phyloP scores from a whole-genome alignment of 2,113 vertebrate genomes.

The Oncorhynchus kisutch region DNA sequence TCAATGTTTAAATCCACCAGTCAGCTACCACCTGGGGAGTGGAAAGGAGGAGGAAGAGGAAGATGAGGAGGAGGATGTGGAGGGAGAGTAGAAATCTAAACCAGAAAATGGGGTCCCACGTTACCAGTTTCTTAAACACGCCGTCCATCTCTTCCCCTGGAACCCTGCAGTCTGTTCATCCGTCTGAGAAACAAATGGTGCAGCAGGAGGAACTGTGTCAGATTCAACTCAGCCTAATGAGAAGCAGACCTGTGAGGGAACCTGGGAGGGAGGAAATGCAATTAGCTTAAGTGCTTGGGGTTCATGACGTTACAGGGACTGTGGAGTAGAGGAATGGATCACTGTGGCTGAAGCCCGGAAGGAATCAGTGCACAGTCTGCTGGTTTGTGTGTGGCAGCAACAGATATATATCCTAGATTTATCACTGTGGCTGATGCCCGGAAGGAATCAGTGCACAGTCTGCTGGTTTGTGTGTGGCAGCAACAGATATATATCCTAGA shows the following conservation, averaged over 20 bases:
- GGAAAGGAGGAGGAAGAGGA: background rate
- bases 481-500: constrained; percentile 29
- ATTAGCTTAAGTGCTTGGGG: constrained; percentile 50
- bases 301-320: constrained; percentile 26
- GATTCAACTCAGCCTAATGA: background rate
- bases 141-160: background rate
- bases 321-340: constrained; percentile 32
- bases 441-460: background rate
- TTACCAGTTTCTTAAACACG: background rate
- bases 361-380: background rate
- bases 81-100: background rate
- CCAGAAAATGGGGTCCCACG: background rate
- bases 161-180: background rate
- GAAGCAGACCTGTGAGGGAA: background rate
- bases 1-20: constrained; percentile 1
- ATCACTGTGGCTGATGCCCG: background rate
- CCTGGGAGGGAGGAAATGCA: constrained; percentile 18
- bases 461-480: constrained; percentile 27
- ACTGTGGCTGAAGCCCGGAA: background rate
- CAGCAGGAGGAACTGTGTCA: background rate
- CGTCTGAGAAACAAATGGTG: constrained; percentile 3
- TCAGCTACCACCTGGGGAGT: background rate
- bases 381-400: constrained; percentile 31
- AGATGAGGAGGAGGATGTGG: too few species aligned
- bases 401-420: constrained; percentile 32